A percentile compares a stretch with the other conserved stretches of the same genome.
phyloP scores from a whole-genome alignment of 2,888 invertebrate species.

The Nomada flava region DNA sequence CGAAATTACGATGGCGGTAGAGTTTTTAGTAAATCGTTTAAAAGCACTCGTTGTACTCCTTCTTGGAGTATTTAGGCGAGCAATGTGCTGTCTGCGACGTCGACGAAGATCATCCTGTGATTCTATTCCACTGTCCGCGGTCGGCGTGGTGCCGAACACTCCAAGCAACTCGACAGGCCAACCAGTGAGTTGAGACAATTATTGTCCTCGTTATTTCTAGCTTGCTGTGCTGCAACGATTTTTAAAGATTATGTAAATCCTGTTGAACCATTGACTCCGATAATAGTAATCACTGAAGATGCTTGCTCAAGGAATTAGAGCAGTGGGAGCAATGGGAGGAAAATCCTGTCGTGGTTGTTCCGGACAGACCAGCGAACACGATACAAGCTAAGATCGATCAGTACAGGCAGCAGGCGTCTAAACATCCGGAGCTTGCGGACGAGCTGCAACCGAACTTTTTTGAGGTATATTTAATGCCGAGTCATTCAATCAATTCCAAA shows the following conservation, averaged over 20 bases:
- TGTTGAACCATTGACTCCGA: conserved; percentile 46
- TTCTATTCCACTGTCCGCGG: conserved; percentile 86
- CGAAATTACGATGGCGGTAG: conserved; percentile 81
- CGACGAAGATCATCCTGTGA: conserved; percentile 85
- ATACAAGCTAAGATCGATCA: conserved; percentile 88
- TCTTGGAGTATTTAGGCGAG: conserved; percentile 86
- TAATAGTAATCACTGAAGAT: conserved; percentile 59
- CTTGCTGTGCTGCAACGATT: neutral
- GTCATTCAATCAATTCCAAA: neutral
- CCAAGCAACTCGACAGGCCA: conserved; percentile 36
- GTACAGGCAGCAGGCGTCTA: conserved; percentile 86
- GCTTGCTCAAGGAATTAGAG: conserved; percentile 78
- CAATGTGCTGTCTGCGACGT: conserved; percentile 87
- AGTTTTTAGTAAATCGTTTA: conserved; percentile 85
- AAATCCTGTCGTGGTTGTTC: conserved; percentile 82
- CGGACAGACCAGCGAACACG: conserved; percentile 83
- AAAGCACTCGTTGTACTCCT: conserved; percentile 86
- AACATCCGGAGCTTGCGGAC: conserved; percentile 82
- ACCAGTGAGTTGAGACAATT: conserved; percentile 41
- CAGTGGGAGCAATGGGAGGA: conserved; percentile 88
- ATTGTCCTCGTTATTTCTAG: neutral
- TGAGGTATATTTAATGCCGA: conserved; percentile 80
- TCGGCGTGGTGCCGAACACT: conserved; percentile 85
- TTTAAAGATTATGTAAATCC: conserved; percentile 25
- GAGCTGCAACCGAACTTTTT: conserved; percentile 86